Evolutionary conservation across 2,797 vertebrate genomes (phyloP).

Genomic region (Fringilla coelebs): DNA sequence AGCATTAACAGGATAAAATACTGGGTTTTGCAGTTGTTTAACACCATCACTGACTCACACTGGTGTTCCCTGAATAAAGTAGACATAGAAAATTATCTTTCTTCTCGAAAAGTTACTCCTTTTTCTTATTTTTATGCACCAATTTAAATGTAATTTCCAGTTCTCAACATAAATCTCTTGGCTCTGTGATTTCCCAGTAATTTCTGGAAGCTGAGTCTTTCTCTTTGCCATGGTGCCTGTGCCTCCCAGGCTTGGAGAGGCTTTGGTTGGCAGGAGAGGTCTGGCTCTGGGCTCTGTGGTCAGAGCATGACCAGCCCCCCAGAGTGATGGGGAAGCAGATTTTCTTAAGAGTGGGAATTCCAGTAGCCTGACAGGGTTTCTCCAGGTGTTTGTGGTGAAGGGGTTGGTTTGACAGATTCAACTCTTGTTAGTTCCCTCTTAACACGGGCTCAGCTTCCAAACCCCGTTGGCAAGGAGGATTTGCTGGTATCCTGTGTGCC

Average conservation of each 20-base stretch:
- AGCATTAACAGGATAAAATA: neutral
- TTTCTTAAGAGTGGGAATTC: neutral
- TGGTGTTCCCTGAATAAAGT: neutral
- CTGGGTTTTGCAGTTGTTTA: neutral
- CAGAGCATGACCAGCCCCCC: accelerated
- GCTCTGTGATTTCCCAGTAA: neutral
- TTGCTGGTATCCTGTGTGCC: neutral
- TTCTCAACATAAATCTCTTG: neutral
- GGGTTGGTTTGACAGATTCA: neutral
- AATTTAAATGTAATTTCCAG: neutral
- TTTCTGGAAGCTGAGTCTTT: neutral
- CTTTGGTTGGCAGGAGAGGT: accelerated
- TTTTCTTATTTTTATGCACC: neutral
- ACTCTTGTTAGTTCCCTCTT: neutral
- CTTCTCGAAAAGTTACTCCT: neutral
- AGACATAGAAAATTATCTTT: neutral
- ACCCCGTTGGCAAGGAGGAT: neutral
- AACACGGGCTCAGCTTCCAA: neutral
- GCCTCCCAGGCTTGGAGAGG: accelerated
- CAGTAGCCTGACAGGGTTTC: neutral
- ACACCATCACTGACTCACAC: neutral
- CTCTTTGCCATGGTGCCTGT: neutral
- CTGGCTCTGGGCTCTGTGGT: neutral
- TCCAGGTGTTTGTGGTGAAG: neutral
- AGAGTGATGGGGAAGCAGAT: neutral